phyloP scores from a whole-genome alignment of 2,888 invertebrate species.

The Euplagia quadripunctaria region DNA sequence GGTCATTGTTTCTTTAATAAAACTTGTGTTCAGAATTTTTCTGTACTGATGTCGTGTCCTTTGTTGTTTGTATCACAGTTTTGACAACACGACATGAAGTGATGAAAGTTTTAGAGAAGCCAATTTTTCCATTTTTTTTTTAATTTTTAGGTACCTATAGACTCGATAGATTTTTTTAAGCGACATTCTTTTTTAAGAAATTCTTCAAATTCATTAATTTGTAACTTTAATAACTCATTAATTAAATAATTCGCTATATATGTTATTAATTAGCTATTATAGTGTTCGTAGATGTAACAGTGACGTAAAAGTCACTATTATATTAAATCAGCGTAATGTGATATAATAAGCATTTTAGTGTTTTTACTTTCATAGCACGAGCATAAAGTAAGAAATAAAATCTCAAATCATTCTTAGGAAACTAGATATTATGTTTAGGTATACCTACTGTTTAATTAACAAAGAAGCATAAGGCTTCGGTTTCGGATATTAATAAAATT shows the following conservation, averaged over 20 bases:
- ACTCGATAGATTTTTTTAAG: too few species aligned
- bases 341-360: too few species aligned
- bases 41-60: constrained; percentile 37
- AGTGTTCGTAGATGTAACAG: too few species aligned
- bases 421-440: background rate
- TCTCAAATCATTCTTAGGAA: background rate
- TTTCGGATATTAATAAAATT: background rate
- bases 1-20: constrained; percentile 56
- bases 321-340: too few species aligned
- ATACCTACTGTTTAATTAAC: background rate
- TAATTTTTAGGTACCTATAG: too few species aligned
- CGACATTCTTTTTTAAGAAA: too few species aligned
- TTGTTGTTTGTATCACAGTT: constrained; percentile 37
- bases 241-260: too few species aligned
- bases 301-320: too few species aligned
- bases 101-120: constrained; percentile 29
- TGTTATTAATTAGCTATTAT: too few species aligned
- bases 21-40: constrained; percentile 55
- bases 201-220: too few species aligned
- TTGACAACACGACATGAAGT: constrained; percentile 42
- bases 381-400: background rate
- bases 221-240: too few species aligned
- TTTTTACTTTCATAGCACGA: background rate
- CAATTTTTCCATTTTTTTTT: background rate
- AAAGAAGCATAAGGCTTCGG: background rate